Conservation (phyloP, 2,113 vertebrate species). For the Athene cunicularia region DNA sequence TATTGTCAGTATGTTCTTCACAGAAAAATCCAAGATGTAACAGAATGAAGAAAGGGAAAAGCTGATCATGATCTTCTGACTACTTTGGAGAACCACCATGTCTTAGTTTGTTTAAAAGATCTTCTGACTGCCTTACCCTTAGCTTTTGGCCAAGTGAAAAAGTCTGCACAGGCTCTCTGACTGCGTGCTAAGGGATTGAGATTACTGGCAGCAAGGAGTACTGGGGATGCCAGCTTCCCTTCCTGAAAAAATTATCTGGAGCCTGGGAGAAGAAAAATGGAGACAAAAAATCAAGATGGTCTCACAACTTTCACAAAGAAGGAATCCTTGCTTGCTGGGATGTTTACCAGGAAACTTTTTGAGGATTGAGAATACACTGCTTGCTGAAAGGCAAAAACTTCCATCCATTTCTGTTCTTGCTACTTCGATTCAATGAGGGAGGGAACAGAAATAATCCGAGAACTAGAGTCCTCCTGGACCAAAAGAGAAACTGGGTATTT, state of each 20-base stretch:
- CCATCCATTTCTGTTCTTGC: neutral
- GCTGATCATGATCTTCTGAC: neutral
- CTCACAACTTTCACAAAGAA: neutral
- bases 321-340: neutral
- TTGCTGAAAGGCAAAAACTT: neutral
- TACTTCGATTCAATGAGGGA: neutral
- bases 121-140: neutral
- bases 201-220: neutral
- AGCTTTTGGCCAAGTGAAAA: neutral
- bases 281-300: neutral
- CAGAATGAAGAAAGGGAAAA: neutral
- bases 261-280: neutral
- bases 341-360: neutral
- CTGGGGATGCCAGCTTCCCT: neutral
- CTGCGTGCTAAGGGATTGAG: neutral
- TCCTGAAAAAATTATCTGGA: neutral
- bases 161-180: neutral
- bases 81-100: neutral
- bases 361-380: neutral
- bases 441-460: neutral
- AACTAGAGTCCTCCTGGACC: neutral
- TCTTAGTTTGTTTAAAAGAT: neutral
- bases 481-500: neutral
- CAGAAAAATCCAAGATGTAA: neutral
- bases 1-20: fast-evolving